Evolutionary conservation across 2,797 vertebrate species (phyloP), one percentile per base, ranked within the genome.

Genomic region (Basileuterus tristriatus): DNA sequence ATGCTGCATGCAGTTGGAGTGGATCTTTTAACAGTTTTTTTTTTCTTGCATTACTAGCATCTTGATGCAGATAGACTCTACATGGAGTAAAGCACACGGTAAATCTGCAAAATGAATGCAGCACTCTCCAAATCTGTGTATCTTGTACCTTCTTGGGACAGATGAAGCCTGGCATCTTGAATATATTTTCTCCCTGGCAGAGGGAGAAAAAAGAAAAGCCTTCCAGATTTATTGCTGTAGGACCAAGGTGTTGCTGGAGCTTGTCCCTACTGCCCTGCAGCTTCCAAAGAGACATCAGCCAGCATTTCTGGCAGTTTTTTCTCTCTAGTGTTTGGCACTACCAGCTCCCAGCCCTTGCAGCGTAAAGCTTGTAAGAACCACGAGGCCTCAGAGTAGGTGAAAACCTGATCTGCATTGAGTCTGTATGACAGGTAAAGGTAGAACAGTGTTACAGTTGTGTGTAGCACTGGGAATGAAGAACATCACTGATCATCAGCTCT

Each of bases 371-470:
- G 55, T 63, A 44, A 29, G 75, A 76, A n/a, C 11, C 22, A 15
- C 53, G 53, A 24, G 17, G 32, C 32, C 15, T 75, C 18, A 14
- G 36, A 64, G 16, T 4, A 41, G 7, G 55, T 55, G 55, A 43
- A 17, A 69, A 44, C 20, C 24, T 50, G 17, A 9, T 36, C 21
- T 50, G 19, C 36, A 2, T 27, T 0, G 2, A 52, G 17, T 34
- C 14, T 49, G 11, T 41, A 1, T 63, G 50, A 49, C 21, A 22
- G 39, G 53, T 67, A 8, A 52, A 53, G 47, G 62, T 23, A n/a
- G 56, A 78, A 47, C 30, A 20, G 14, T 24, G 2, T 47, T 65
- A 34, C 10, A 44, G 8, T 23, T 59, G 2, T 18, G 8, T 34
- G 44, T n/a, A 30, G 46, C 24, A 7, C 13, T 39, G 46, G 23